A percentile compares a stretch with the other conserved stretches of the same genome.
These are phyloP conservation scores for Podarcis cretensis DNA, from an alignment of 2,113 vertebrate species.

Conservation along the genomic window DNA sequence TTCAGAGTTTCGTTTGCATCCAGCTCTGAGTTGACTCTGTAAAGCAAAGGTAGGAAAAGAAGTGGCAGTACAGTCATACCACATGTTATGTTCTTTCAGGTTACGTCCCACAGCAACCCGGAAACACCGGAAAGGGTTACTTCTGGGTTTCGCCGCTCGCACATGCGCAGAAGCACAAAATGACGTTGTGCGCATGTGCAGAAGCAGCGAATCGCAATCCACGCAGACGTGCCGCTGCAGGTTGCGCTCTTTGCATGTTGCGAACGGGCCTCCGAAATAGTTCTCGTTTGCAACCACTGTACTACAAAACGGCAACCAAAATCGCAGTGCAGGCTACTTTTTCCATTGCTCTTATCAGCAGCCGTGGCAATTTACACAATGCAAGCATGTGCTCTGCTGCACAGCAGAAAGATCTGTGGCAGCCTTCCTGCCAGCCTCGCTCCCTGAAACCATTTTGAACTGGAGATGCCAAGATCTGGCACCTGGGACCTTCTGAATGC, in stretches of 20 bases:
- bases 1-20: conserved; percentile 82
- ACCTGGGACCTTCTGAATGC: not conserved
- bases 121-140: too few relatives aligned
- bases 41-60: conserved; percentile 21
- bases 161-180: too few relatives aligned
- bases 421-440: not conserved
- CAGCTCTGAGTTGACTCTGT: conserved; percentile 78
- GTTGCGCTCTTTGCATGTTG: too few relatives aligned
- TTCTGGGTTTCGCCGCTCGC: too few relatives aligned
- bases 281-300: too few relatives aligned
- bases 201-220: too few relatives aligned
- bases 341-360: not conserved
- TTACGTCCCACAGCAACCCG: too few relatives aligned
- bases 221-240: too few relatives aligned
- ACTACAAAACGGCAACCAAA: not conserved
- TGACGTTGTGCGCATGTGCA: too few relatives aligned
- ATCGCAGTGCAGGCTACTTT: not conserved
- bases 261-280: too few relatives aligned
- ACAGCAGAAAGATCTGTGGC: not conserved
- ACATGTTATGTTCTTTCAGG: too few relatives aligned
- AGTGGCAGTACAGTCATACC: not conserved
- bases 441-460: not conserved
- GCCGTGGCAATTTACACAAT: not conserved
- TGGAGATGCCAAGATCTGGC: not conserved
- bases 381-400: not conserved